A percentile compares a stretch with the other conserved stretches of the same genome.
Evolutionary conservation across 2,113 vertebrate genomes (phyloP).

Genomic region (Saccopteryx leptura): DNA sequence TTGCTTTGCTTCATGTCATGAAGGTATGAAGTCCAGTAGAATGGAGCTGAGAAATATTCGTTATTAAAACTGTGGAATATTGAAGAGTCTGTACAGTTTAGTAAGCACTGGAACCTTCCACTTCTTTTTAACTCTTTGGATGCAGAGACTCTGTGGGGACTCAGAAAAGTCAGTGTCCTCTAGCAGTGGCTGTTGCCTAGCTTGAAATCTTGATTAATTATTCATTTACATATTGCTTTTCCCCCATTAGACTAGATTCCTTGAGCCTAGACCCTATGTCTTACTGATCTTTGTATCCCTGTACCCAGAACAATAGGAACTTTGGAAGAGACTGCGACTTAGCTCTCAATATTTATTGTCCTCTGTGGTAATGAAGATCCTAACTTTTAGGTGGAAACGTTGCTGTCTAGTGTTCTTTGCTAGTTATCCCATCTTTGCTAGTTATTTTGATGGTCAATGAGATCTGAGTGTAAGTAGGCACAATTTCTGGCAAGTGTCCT

Average conservation of each 20-base stretch:
- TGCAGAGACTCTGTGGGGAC: background rate
- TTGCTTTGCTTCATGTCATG: constrained; percentile 14
- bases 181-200: background rate
- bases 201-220: constrained; percentile 19
- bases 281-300: constrained; percentile 11
- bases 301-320: background rate
- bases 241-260: background rate
- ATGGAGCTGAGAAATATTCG: background rate
- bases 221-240: constrained; percentile 22
- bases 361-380: background rate
- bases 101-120: background rate
- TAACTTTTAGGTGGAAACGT: constrained; percentile 13
- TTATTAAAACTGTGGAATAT: background rate
- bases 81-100: background rate
- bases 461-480: background rate
- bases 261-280: background rate
- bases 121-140: constrained; percentile 31
- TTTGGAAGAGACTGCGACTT: constrained; percentile 21
- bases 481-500: background rate
- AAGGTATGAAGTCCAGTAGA: background rate
- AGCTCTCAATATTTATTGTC: background rate
- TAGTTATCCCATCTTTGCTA: background rate
- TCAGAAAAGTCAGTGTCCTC: constrained; percentile 10
- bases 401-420: background rate
- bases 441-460: background rate